These are phyloP conservation scores for Sepioteuthis lessoniana DNA, from an alignment of 2,888 invertebrate species.

Conservation along the genomic window DNA sequence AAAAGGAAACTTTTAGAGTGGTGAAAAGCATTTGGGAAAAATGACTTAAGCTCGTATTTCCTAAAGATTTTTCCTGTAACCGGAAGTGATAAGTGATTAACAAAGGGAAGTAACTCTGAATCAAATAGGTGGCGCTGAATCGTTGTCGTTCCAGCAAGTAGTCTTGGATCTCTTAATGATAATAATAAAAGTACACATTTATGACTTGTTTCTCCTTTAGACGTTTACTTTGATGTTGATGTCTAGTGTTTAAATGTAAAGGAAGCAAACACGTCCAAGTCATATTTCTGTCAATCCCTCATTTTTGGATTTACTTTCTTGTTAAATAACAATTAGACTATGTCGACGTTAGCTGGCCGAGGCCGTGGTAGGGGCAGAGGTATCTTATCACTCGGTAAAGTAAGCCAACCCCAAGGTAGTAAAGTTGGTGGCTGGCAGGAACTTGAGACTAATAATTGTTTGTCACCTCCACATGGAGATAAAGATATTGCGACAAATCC, in stretches of 20 bases:
- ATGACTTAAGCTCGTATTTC: background rate
- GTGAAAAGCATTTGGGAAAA: background rate
- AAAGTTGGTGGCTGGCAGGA: slow-evolving; percentile 35
- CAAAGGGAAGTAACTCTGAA: background rate
- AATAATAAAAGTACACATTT: background rate
- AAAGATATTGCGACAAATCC: background rate
- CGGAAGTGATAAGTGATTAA: background rate
- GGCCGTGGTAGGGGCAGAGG: slow-evolving; percentile 42
- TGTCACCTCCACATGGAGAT: background rate
- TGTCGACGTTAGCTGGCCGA: slow-evolving; percentile 38
- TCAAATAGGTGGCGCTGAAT: background rate
- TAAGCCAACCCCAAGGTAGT: background rate
- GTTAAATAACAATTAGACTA: background rate
- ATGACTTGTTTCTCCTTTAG: background rate
- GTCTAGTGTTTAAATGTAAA: background rate
- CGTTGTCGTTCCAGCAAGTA: background rate
- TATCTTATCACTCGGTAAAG: slow-evolving; percentile 42
- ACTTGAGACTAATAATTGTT: background rate
- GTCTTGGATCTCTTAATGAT: background rate
- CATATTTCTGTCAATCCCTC: background rate
- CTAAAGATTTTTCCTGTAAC: background rate
- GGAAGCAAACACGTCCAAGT: background rate
- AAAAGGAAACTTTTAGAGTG: background rate
- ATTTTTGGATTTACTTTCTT: background rate
- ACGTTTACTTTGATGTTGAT: background rate